Base-by-base conservation (phyloP, 92 coral and sea anemone species). In the Desmophyllum pertusum region DNA sequence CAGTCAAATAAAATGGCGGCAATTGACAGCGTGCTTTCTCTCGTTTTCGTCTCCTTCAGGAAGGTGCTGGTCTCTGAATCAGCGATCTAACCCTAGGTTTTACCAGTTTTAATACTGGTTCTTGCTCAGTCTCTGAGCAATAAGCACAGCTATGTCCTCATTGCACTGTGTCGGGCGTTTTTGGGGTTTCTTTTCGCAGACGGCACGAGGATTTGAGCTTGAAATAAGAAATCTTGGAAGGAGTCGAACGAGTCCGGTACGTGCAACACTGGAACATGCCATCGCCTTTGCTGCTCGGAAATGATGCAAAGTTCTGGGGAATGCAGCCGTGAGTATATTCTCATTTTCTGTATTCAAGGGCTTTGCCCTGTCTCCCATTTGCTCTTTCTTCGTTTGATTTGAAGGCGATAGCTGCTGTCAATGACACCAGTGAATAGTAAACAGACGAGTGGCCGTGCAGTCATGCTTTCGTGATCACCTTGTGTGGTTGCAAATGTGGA, bases 311-410 rank as follows among this genome's bases (percentile, higher is more conserved):
- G 41, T 45, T 86, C 41, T 30, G 85, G 89, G 82, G 80, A 86
- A 86, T 79, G 45, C 84, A 78, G 89, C 77, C 85, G 89, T 86
- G 89, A 86, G 89, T 79, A 86, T 25, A 27, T 78, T 85, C n/a
- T n/a, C 89, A 80, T 86, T 66, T 57, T 86, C 89, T 70, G 86
- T 86, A 39, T 86, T 86, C 74, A 86, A 86, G 86, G 89, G 89
- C 42, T 86, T 84, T 43, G 86, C 80, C 89, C 80, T 72, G 80
- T n/a, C 10, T 80, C 89, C 79, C 41, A 57, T 35, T 77, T 85
- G 88, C 77, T 77, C 77, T 85, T 68, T 78, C 69, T 51, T 77
- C n/a, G 84, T 70, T 41, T 52, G 21, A 69, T 69, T 52, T 29
- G 78, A 70, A 39, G 77, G 70, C 70, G 69, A 38, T 72, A 19